A percentile compares a stretch with the other conserved stretches of the same genome.
Evolutionary conservation across 2,113 vertebrate genomes (phyloP).

Genomic region (Stictonetta naevosa): DNA sequence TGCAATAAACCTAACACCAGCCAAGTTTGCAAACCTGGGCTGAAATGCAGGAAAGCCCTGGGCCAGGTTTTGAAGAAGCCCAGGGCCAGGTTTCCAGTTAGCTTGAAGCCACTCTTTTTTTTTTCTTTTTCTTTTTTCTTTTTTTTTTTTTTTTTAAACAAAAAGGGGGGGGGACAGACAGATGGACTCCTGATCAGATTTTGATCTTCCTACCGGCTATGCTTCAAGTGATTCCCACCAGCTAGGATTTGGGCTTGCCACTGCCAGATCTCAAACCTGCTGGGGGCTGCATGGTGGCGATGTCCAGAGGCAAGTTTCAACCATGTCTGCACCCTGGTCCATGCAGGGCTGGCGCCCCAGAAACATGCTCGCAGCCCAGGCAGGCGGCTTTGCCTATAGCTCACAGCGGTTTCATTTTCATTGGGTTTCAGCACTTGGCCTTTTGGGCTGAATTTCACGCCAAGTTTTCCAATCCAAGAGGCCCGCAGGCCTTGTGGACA

Average conservation of each 20-base stretch:
- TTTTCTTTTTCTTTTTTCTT: too few relatives aligned
- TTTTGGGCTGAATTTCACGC: conserved; percentile 37
- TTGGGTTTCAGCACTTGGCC: conserved; percentile 7
- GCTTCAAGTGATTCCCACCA: not conserved
- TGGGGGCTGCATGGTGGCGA: not conserved
- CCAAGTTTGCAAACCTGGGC: conserved; percentile 48
- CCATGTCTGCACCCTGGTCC: accelerated
- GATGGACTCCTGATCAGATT: conserved; percentile 28
- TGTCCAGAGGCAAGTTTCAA: not conserved
- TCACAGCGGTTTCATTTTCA: not conserved
- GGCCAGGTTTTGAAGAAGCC: conserved; percentile 27
- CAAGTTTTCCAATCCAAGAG: conserved; percentile 56
- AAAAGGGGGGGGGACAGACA: not conserved
- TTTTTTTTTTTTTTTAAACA: too few relatives aligned
- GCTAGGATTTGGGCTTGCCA: not conserved
- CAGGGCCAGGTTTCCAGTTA: conserved; percentile 66
- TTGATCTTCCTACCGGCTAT: conserved; percentile 13
- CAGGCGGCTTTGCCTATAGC: conserved; percentile 9
- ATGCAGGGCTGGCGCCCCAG: not conserved
- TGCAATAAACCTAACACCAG: conserved; percentile 47
- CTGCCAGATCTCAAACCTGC: conserved; percentile 21
- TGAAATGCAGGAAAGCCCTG: conserved; percentile 34
- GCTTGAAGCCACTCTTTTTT: conserved; percentile 40
- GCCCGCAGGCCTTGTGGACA: conserved; percentile 51
- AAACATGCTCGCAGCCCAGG: not conserved